Percentiles rank a stretch among this genome's conserved stretches.
Conservation (phyloP, 2,888 invertebrate species). For the Neoaliturus tenellus region DNA sequence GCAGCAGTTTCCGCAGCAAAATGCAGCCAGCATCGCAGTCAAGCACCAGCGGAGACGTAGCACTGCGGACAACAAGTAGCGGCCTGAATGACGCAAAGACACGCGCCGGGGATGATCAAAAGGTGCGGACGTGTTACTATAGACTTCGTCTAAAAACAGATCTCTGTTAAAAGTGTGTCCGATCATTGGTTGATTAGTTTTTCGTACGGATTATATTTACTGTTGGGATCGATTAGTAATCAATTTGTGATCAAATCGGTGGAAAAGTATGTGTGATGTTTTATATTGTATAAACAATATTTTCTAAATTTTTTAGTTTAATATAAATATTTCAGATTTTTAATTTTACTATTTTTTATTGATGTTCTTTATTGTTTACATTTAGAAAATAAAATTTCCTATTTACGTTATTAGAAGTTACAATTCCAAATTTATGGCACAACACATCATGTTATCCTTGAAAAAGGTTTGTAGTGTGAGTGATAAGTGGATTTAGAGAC, state of each 20-base stretch:
- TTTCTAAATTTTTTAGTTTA: background rate
- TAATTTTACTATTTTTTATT: too few relatives aligned
- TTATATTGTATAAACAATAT: background rate
- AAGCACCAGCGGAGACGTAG: slow-evolving; percentile 68
- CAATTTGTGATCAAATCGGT: background rate
- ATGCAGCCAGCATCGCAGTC: slow-evolving; percentile 63
- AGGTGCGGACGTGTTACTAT: too few relatives aligned
- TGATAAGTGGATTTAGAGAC: background rate
- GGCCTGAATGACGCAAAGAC: too few relatives aligned
- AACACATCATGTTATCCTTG: background rate
- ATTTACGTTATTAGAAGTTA: too few relatives aligned
- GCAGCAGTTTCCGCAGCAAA: slow-evolving; percentile 69
- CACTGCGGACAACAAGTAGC: slow-evolving; percentile 70
- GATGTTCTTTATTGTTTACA: too few relatives aligned
- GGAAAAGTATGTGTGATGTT: background rate
- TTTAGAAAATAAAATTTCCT: too few relatives aligned
- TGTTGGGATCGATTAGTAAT: background rate
- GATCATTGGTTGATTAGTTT: background rate
- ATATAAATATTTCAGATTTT: too few relatives aligned
- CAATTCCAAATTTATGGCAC: background rate
- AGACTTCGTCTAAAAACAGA: too few relatives aligned
- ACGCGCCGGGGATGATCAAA: too few relatives aligned
- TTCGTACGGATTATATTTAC: background rate
- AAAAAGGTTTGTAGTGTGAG: background rate
- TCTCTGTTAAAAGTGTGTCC: background rate